These are phyloP conservation scores for Pandemis corylana DNA, from an alignment of 2,888 invertebrate species.

Conservation along the genomic window DNA sequence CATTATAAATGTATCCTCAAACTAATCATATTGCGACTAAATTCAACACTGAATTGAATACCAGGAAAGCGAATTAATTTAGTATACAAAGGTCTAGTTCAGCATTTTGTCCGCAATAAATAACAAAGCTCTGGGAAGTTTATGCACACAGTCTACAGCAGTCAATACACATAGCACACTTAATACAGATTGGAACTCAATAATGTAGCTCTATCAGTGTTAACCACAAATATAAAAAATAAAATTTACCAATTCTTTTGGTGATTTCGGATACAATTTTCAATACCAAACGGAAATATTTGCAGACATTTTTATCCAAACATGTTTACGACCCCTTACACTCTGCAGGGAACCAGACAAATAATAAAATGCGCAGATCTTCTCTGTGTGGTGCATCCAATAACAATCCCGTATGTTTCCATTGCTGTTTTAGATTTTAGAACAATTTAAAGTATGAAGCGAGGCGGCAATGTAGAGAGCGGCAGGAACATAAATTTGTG, in stretches of 20 bases:
- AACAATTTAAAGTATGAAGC: constrained; percentile 12
- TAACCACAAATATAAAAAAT: too few relatives aligned
- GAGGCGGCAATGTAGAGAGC: constrained; percentile 39
- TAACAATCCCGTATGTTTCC: constrained; percentile 60
- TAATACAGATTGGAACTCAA: constrained; percentile 28
- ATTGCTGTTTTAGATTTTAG: constrained; percentile 56
- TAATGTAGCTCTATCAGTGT: background rate
- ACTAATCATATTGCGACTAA: constrained; percentile 28
- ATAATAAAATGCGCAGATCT: constrained; percentile 70
- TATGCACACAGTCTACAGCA: constrained; percentile 19
- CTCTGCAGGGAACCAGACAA: constrained; percentile 67
- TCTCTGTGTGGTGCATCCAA: constrained; percentile 62
- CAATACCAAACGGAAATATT: background rate
- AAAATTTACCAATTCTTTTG: too few relatives aligned
- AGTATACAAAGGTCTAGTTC: constrained; percentile 34
- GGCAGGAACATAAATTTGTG: constrained; percentile 67
- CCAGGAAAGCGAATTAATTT: constrained; percentile 35
- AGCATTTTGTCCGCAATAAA: constrained; percentile 35
- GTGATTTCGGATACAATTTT: background rate
- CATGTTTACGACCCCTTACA: constrained; percentile 54
- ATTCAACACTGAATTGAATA: constrained; percentile 27
- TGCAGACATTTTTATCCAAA: constrained; percentile 34
- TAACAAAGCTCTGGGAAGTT: constrained; percentile 32
- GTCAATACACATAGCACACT: constrained; percentile 23
- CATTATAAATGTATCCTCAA: constrained; percentile 16